Evolutionary conservation across 2,888 invertebrate genomes (phyloP).

Genomic region (Heliconius ismenius): DNA sequence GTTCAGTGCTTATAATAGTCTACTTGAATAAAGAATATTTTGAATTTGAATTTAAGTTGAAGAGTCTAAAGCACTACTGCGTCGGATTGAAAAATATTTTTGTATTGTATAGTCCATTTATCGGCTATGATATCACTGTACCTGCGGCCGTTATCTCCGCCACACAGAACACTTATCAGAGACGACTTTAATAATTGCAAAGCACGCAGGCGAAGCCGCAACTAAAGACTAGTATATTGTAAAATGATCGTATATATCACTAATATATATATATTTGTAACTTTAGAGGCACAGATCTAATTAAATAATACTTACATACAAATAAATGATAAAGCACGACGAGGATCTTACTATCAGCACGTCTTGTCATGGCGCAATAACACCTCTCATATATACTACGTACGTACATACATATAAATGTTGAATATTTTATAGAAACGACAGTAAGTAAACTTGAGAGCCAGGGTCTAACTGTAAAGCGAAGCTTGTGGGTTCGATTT

Average conservation of each 20-base stretch:
- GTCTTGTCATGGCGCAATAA: neutral
- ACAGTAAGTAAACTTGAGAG: neutral
- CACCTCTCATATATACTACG: neutral
- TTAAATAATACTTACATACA: neutral
- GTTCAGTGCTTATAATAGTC: no score
- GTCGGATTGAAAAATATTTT: no score
- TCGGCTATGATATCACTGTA: no score
- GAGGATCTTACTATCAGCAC: slow-evolving; percentile 11
- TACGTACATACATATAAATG: neutral
- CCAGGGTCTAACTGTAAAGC: neutral
- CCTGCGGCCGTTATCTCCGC: no score
- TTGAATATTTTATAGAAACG: neutral
- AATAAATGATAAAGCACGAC: slow-evolving; percentile 17
- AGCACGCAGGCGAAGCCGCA: neutral
- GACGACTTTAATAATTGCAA: no score
- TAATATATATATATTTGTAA: neutral
- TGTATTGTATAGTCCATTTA: no score
- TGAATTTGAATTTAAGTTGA: no score
- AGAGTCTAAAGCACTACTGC: no score
- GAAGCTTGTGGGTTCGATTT: neutral
- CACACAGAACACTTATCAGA: no score
- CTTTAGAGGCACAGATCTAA: neutral
- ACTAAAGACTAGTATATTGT: neutral
- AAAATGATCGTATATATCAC: no score
- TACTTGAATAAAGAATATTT: no score